Evolutionary conservation across 2,113 vertebrate genomes (phyloP), one percentile per base, ranked within the genome.

Genomic region (Synodontis membranacea): DNA sequence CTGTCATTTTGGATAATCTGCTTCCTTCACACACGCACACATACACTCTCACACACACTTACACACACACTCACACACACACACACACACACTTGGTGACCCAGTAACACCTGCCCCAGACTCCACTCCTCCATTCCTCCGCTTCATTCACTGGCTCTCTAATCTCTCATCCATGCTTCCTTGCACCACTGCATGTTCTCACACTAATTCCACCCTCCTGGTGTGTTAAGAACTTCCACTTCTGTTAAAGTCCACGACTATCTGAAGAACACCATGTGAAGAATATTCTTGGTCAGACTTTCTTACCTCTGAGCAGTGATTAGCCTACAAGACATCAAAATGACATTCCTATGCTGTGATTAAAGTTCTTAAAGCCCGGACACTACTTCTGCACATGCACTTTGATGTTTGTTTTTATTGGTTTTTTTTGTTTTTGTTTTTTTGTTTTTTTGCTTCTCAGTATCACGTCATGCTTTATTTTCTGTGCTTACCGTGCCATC

Each of bases 401-500:
- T 50, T 46, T 14, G 2, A 11, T 66, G 64, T 58, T n/a, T n/a
- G n/a, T n/a, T n/a, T n/a, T n/a, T n/a, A n/a, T n/a, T n/a, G 4
- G 17, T 19, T 58, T 2, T 64, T n/a, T 10, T n/a, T 66, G 21
- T 25, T 28, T 7, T 42, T 70, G 11, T 64, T 2, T 39, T 2
- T 37, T 34, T 37, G 7, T 68, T 34, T 34, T 0, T 44, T 75
- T 76, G 4, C 44, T 76, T 46, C 31, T n/a, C 11, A 78, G 74
- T 50, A 50, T 21, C 2, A 50, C 44, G 52, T 78, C 28, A 78
- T 80, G 50, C 46, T 78, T 15, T 50, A 19, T n/a, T 48, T 6
- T n/a, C 25, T n/a, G 44, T 72, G 93, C 94, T 89, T 86, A 95
- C 95, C 94, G 91, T 91, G 81, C 91, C 91, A 90, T 93, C 91